A percentile compares a stretch with the other conserved stretches of the same genome.
Conservation (phyloP, 1,140 invertebrate genomes). For the Metopolophium dirhodum region DNA sequence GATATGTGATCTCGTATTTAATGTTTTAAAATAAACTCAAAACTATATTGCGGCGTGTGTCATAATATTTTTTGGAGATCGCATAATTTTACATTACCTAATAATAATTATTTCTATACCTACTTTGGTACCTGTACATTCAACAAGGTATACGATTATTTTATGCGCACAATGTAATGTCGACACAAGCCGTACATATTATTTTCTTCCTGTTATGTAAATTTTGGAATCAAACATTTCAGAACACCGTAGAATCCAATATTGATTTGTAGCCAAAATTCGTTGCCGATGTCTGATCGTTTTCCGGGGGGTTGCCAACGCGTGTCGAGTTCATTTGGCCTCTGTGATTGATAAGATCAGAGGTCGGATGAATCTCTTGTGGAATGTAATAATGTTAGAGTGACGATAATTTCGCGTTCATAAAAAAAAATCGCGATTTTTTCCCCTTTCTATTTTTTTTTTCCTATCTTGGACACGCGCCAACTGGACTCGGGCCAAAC, state of each 20-base stretch:
- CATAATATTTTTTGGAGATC: neutral
- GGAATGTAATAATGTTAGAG: constrained; percentile 48
- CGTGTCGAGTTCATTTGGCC: constrained; percentile 50
- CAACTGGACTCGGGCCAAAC: constrained; percentile 49
- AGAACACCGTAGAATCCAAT: neutral
- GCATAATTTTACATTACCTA: neutral
- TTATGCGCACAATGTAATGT: neutral
- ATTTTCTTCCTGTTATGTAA: neutral
- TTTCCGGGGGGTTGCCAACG: constrained; percentile 47
- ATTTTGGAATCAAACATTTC: neutral
- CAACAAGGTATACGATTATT: neutral
- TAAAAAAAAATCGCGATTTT: constrained; percentile 36
- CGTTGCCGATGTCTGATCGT: constrained; percentile 25
- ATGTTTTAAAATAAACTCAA: neutral
- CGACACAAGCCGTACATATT: neutral
- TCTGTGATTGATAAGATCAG: constrained; percentile 50
- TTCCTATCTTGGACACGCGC: neutral
- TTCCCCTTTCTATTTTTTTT: neutral
- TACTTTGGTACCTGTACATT: neutral
- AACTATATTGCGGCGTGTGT: neutral
- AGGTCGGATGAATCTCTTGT: constrained; percentile 28
- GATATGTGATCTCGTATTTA: neutral
- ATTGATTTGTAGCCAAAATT: constrained; percentile 53
- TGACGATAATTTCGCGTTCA: constrained; percentile 46
- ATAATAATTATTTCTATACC: neutral